Evolutionary conservation across 2,113 vertebrate species (phyloP), one percentile per base, ranked within the genome.

Genomic region (Ceratotherium simum): DNA sequence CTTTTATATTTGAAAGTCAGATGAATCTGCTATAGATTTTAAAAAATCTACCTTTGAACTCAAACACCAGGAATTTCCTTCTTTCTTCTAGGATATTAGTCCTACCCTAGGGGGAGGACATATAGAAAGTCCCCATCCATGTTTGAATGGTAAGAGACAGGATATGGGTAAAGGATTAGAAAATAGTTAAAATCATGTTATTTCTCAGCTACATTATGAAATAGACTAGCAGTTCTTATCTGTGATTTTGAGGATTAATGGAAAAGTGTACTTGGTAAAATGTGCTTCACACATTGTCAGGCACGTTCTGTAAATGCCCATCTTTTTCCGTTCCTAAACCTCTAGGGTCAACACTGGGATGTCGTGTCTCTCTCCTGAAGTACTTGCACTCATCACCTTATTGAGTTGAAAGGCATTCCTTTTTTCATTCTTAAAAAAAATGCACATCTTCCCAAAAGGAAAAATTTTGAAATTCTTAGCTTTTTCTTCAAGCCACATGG

Each of bases 401-500:
- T 1, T 58, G 70, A 75, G 16, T 39, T 86, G 20, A 87, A 79
- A 85, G 25, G 42, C 60, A 92, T 76, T 87, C 20, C 5, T 78
- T 87, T 51, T 65, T 12, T 29, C 14, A 39, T 46, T 78, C 4
- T 81, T 36, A 48, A 46, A 81, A 78, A n/a, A 86, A 48, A 70
- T 64, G 42, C 17, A 46, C 29, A 67, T 89, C 95, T 91, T 69
- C 48, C 69, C 58, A 48, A 46, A 73, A 87, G 9, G 36, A 67
- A 18, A 54, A 13, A 54, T 11, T 83, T 73, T 48, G 2, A 51
- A 94, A 73, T 42, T 82, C 12, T 65, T 54, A 69, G 48, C 36
- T 87, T 91, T 80, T 95, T 72, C 51, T 90, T 95, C 73, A 88
- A 96, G 46, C 70, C 46, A 60, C 33, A 51, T 48, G 80, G 29